phyloP scores from a whole-genome alignment of 2,797 vertebrate genomes.

The Bucorvus abyssinicus region DNA sequence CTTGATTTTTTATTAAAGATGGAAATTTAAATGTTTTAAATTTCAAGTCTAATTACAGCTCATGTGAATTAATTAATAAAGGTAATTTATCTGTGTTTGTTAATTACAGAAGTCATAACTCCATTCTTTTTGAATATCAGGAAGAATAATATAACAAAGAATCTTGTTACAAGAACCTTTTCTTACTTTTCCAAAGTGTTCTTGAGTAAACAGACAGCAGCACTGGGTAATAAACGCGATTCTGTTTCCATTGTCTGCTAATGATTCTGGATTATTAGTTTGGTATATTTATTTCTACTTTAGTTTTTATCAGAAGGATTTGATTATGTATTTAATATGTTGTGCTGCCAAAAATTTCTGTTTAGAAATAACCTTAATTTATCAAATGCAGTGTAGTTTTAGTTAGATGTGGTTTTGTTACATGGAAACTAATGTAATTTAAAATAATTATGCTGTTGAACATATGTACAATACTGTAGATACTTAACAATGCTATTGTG shows the following conservation, averaged over 20 bases:
- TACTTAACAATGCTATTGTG: neutral
- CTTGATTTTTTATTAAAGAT: neutral
- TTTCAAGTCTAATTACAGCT: neutral
- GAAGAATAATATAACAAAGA: neutral
- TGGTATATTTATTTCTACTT: neutral
- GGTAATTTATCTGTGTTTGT: neutral
- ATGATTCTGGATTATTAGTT: neutral
- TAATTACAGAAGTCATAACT: neutral
- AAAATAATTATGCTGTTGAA: neutral
- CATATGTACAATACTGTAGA: neutral
- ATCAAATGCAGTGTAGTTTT: neutral
- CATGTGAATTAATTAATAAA: neutral
- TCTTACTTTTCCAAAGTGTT: neutral
- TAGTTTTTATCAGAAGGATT: neutral
- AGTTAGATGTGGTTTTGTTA: neutral
- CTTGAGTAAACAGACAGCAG: neutral
- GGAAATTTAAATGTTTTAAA: neutral
- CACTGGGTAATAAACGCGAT: neutral
- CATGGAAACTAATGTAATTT: neutral
- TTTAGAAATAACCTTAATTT: constrained; percentile 30
- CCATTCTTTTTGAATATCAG: neutral
- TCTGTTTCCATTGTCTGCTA: neutral
- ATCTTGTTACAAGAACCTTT: neutral
- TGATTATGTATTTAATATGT: neutral
- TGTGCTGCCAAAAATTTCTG: neutral